Evolutionary conservation across 2,113 vertebrate species (phyloP), one percentile per base, ranked within the genome.

Genomic region (Stigmatopora nigra): DNA sequence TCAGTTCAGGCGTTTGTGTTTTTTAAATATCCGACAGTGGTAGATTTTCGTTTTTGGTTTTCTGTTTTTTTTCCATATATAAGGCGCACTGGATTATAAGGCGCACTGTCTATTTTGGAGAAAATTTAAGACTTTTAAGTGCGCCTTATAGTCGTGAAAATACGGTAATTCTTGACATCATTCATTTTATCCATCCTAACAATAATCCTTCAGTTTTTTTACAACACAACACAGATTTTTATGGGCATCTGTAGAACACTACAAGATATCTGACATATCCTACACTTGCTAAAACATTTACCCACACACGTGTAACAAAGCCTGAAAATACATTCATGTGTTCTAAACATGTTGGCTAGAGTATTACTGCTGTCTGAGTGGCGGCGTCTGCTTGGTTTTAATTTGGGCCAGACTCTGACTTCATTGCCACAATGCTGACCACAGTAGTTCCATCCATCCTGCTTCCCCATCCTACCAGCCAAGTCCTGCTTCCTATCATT

Each of bases 381-480:
- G 22, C 62, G 61, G 65, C 17, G 73, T 62, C 67, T 76, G 75
- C 25, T 65, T 64, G 64, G 69, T 69, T 79, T 76, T 72, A 72
- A 78, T 80, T 67, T 57, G 69, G 69, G 72, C 79, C 81, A 88
- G 86, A 89, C 74, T 65, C 73, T 91, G 86, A 90, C 82, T 80
- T 90, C 86, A 90, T 84, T 66, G 46, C 77, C 78, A 65, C 75
- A 78, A 62, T 7, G 70, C 73, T 85, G 61, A 73, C 86, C 82
- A 47, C 86, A 83, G 77, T 69, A 84, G 80, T 86, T 83, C 75
- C 84, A 84, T 87, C 82, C 75, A 78, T 85, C 81, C 76, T 77
- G 75, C 79, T 61, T 68, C 70, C 65, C 66, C 22, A 64, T 65
- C 73, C 73, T 38, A 17, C 69, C 70, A 72, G 82, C 80, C 82